A percentile compares a stretch with the other conserved stretches of the same genome.
These are phyloP conservation scores for Anhinga anhinga DNA, from an alignment of 2,113 vertebrate species.

Conservation along the genomic window DNA sequence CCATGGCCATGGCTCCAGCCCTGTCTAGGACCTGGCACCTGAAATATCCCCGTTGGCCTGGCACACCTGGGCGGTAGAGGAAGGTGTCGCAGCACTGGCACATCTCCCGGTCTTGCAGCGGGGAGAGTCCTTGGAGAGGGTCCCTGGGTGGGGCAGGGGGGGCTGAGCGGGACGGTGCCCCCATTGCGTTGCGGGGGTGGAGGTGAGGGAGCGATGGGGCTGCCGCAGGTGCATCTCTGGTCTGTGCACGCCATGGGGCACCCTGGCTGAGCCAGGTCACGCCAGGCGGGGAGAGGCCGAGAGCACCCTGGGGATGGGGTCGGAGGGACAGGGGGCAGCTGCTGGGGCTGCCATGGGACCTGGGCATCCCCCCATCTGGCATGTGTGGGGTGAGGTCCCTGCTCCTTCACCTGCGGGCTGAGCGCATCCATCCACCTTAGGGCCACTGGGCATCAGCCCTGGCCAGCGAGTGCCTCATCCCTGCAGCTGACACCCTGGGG, in stretches of 20 bases:
- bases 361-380: background rate
- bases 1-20: background rate
- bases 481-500: background rate
- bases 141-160: background rate
- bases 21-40: background rate
- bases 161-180: background rate
- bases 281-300: background rate
- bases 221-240: background rate
- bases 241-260: background rate
- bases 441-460: background rate
- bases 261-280: background rate
- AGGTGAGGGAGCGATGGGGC: background rate
- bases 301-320: background rate
- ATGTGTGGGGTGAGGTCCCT: background rate
- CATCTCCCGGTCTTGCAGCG: background rate
- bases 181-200: rapidly evolving
- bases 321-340: background rate
- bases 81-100: background rate
- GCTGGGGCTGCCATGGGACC: background rate
- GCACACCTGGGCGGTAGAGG: background rate
- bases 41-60: slow-evolving; percentile 32
- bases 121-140: background rate
- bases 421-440: background rate
- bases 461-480: background rate
- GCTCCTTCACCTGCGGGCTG: background rate